phyloP scores from a whole-genome alignment of 2,797 vertebrate species.

The Lepilemur septentrionalis region DNA sequence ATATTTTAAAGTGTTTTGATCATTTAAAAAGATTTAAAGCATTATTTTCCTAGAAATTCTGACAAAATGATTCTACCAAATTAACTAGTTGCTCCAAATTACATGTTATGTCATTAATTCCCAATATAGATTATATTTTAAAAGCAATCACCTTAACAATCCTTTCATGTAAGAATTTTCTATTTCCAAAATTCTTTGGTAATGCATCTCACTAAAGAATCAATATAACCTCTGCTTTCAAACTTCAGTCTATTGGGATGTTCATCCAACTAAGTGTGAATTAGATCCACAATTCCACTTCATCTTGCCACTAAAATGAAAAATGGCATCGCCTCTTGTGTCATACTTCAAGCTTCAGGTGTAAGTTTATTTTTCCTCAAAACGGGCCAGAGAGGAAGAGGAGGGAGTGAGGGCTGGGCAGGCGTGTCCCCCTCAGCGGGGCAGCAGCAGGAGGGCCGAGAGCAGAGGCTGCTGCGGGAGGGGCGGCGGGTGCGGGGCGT shows the following conservation, averaged over 20 bases:
- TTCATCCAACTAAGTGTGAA: not conserved
- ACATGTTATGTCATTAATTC: conserved; percentile 61
- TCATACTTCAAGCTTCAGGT: not conserved
- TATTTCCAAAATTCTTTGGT: conserved; percentile 26
- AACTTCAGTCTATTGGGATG: not conserved
- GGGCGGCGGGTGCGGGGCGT: accelerated
- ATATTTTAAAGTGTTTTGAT: conserved; percentile 74
- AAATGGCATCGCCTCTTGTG: not conserved
- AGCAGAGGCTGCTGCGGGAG: accelerated
- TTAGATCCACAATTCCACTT: not conserved
- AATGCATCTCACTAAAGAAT: not conserved
- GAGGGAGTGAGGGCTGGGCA: accelerated
- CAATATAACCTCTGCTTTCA: not conserved
- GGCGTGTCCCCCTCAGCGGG: accelerated
- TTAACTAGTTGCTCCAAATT: conserved; percentile 69
- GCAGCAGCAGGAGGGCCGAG: accelerated
- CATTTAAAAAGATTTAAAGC: conserved; percentile 75
- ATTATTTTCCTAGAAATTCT: conserved; percentile 73
- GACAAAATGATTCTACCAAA: conserved; percentile 70
- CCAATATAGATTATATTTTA: conserved; percentile 54
- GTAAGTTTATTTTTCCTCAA: not conserved
- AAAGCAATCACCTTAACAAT: conserved; percentile 45
- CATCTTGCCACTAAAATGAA: not conserved
- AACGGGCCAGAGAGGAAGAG: not conserved
- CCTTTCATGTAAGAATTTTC: not conserved